Evolutionary conservation across 2,888 invertebrate species (phyloP).

Genomic region (Acronicta leporina): DNA sequence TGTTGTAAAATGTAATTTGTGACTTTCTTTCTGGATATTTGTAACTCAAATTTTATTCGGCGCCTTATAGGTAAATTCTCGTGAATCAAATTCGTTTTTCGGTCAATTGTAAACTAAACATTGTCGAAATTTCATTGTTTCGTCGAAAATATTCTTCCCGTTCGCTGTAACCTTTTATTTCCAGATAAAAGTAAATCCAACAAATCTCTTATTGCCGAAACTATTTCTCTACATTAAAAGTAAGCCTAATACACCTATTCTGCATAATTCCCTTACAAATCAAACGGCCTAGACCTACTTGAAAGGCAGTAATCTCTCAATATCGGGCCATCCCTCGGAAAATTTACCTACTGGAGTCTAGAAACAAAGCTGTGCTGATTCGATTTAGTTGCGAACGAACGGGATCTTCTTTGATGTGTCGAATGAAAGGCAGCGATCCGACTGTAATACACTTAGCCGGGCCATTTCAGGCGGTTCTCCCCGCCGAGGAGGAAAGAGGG

Average conservation of each 20-base stretch:
- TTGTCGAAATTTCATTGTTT: neutral
- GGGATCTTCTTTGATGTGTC: constrained; percentile 88
- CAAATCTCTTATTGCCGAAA: constrained; percentile 11
- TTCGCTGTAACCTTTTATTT: neutral
- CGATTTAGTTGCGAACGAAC: constrained; percentile 84
- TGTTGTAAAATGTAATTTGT: constrained; percentile 52
- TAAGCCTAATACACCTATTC: constrained; percentile 32
- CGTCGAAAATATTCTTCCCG: neutral
- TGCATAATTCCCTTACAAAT: constrained; percentile 37
- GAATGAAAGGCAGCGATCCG: constrained; percentile 88
- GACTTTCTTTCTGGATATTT: constrained; percentile 40
- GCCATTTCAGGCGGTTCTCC: constrained; percentile 78
- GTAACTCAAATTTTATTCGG: constrained; percentile 40
- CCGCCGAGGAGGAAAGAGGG: constrained; percentile 40
- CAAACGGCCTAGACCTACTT: constrained; percentile 46
- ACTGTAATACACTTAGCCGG: constrained; percentile 87
- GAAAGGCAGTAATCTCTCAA: constrained; percentile 59
- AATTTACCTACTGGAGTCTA: constrained; percentile 75
- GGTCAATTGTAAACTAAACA: no score
- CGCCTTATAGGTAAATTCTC: constrained; percentile 11
- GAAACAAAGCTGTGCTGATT: constrained; percentile 86
- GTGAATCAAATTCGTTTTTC: neutral
- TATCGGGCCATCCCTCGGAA: constrained; percentile 64
- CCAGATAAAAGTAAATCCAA: neutral
- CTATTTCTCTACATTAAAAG: constrained; percentile 26